A percentile compares a stretch with the other conserved stretches of the same genome.
Conservation (phyloP, 2,888 invertebrate genomes). For the Cheilosia urbana region DNA sequence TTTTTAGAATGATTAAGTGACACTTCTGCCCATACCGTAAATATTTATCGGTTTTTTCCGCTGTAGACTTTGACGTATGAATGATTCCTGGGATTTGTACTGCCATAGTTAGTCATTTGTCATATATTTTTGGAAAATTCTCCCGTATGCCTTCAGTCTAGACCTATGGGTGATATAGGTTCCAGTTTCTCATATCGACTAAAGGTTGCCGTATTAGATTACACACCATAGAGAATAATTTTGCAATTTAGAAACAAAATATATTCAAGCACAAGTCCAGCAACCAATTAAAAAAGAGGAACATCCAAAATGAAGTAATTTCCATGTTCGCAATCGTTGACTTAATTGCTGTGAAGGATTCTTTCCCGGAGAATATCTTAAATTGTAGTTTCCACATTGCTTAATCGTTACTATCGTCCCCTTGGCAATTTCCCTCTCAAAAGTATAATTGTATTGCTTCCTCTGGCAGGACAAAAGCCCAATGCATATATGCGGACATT, state of each 20-base stretch:
- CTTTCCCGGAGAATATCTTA: background rate
- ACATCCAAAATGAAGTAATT: constrained; percentile 5
- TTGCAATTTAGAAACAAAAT: background rate
- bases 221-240: too few species aligned
- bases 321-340: background rate
- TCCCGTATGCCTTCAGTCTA: too few species aligned
- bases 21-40: too few species aligned
- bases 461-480: constrained; percentile 2
- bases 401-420: constrained; percentile 2
- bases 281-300: constrained; percentile 10
- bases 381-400: constrained; percentile 8
- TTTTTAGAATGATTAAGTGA: too few species aligned
- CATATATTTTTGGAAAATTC: too few species aligned
- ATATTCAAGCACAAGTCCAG: background rate
- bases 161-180: too few species aligned
- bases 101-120: too few species aligned
- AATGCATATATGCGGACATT: constrained; percentile 26
- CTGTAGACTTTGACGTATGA: too few species aligned
- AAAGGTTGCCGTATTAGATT: too few species aligned
- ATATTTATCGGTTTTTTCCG: too few species aligned
- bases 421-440: background rate
- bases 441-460: constrained; percentile 26
- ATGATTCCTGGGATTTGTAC: too few species aligned
- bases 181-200: too few species aligned
- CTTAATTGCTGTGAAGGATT: constrained; percentile 9